These are phyloP conservation scores for Cotesia typhae DNA, from an alignment of 1,140 invertebrate species.

Conservation along the genomic window DNA sequence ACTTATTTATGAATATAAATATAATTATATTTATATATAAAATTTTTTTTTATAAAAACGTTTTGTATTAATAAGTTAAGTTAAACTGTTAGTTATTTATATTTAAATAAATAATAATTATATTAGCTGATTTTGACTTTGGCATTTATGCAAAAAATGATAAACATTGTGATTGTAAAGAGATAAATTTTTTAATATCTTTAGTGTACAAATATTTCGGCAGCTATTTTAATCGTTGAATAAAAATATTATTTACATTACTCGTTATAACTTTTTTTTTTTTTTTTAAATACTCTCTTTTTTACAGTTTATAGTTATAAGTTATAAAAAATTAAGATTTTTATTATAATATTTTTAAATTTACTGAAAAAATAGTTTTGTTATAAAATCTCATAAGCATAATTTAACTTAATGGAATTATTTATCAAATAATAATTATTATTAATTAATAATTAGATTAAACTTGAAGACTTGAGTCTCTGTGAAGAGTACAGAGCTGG, in stretches of 20 bases:
- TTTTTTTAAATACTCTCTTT: background rate
- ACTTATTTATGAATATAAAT: no score
- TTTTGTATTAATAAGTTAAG: no score
- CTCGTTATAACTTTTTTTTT: constrained; percentile 1
- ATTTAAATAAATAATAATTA: no score
- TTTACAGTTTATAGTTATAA: no score
- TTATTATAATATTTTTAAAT: no score
- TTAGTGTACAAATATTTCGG: constrained; percentile 1
- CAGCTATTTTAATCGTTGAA: constrained; percentile 4
- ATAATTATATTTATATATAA: no score
- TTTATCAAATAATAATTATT: background rate
- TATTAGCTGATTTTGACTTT: no score
- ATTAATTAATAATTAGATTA: constrained; percentile 38
- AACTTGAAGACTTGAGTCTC: constrained; percentile 61
- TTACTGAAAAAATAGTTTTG: no score
- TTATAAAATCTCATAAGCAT: background rate
- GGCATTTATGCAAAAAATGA: background rate
- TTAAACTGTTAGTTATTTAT: no score
- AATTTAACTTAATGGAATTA: background rate
- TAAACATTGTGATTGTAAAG: constrained; percentile 9
- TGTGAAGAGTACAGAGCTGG: constrained; percentile 62
- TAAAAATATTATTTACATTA: constrained; percentile 5
- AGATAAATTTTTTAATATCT: constrained; percentile 5
- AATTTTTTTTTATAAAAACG: no score
- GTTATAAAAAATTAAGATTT: no score